Conservation (phyloP, 2,113 vertebrate species). For the Cacatua alba region DNA sequence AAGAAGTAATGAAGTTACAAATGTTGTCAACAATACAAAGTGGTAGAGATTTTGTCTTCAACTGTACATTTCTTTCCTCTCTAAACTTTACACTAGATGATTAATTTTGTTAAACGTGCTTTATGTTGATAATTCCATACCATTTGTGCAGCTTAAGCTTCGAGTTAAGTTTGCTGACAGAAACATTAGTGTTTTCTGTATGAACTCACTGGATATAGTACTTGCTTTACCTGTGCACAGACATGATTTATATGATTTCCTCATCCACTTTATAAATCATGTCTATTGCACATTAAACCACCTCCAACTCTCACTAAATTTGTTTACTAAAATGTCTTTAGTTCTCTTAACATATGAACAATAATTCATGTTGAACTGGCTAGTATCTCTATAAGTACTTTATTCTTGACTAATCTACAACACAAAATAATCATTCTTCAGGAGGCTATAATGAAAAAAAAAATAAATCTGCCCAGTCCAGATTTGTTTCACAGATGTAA, state of each 20-base stretch:
- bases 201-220: background rate
- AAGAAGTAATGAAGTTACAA: background rate
- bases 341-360: background rate
- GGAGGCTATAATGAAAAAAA: background rate
- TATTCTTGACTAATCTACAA: background rate
- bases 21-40: background rate
- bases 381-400: background rate
- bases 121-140: background rate
- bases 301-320: background rate
- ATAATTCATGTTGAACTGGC: background rate
- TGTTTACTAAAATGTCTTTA: background rate
- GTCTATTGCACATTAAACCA: background rate
- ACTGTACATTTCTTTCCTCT: background rate
- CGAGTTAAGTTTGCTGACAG: background rate
- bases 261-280: background rate
- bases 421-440: background rate
- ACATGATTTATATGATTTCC: background rate
- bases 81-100: background rate
- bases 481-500: no score
- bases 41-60: background rate
- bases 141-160: background rate
- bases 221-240: slow-evolving; percentile 1
- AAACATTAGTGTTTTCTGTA: slow-evolving; percentile 21
- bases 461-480: background rate
- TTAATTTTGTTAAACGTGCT: background rate